Percentiles rank a stretch among this genome's conserved stretches.
Conservation (phyloP, 2,113 vertebrate species). For the Calyptomena viridis region DNA sequence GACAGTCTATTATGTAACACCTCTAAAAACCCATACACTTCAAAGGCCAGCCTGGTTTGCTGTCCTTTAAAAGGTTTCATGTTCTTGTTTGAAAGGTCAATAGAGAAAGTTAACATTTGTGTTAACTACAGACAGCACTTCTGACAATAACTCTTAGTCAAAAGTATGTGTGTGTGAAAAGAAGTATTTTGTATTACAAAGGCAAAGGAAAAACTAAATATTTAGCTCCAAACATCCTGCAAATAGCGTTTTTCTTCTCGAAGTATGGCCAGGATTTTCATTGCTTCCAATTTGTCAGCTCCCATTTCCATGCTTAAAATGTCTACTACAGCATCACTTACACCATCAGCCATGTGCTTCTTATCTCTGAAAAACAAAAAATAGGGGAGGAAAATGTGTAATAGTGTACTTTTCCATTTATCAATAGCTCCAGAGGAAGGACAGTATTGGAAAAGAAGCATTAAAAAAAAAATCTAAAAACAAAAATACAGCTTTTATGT, state of each 20-base stretch:
- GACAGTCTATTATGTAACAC: background rate
- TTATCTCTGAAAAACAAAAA: slow-evolving; percentile 81
- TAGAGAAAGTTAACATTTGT: background rate
- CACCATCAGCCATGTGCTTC: slow-evolving; percentile 94
- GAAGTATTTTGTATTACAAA: background rate
- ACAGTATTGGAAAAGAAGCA: background rate
- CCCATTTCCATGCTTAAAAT: slow-evolving; percentile 79
- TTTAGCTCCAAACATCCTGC: slow-evolving; percentile 93
- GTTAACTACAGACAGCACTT: background rate
- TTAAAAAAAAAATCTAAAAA: background rate
- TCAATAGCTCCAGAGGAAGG: background rate
- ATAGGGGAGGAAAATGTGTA: accelerated
- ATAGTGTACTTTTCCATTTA: background rate
- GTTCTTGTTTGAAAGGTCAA: background rate
- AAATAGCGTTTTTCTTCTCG: slow-evolving; percentile 88
- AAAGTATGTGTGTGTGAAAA: background rate
- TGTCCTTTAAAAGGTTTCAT: background rate
- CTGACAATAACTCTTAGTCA: background rate
- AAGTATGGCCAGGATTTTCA: slow-evolving; percentile 84
- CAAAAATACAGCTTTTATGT: background rate
- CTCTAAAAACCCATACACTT: background rate
- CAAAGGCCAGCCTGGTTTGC: background rate
- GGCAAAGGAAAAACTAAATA: background rate
- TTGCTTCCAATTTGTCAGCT: slow-evolving; percentile 83
- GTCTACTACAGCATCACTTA: slow-evolving; percentile 82